These are phyloP conservation scores for Pangasius larnaudii DNA, from an alignment of 2,797 vertebrate species.

Conservation along the genomic window DNA sequence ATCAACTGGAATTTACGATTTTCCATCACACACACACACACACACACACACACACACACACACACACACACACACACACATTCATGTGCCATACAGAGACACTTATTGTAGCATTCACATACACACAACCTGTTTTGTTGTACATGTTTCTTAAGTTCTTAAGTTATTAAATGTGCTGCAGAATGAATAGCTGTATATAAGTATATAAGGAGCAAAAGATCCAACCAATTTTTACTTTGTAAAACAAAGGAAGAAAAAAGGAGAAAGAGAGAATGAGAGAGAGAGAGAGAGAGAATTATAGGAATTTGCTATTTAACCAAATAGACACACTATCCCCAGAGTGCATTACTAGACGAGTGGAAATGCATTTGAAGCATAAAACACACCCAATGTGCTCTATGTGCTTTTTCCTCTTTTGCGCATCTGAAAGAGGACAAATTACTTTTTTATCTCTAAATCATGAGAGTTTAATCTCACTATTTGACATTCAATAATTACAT, in stretches of 20 bases:
- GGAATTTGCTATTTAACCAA: not conserved
- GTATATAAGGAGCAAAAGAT: constrained; percentile 61
- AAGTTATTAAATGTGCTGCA: constrained; percentile 77
- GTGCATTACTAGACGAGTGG: not conserved
- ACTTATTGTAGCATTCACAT: constrained; percentile 26
- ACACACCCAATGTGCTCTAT: not conserved
- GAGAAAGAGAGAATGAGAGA: constrained; percentile 49
- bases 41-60: constrained; percentile 36
- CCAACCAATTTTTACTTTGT: constrained; percentile 36
- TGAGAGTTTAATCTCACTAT: not conserved
- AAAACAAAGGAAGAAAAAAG: constrained; percentile 55
- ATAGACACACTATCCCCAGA: not conserved
- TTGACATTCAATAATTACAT: not conserved
- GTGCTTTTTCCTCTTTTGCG: not conserved
- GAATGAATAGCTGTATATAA: constrained; percentile 63
- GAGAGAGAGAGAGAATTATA: not conserved
- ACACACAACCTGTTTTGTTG: constrained; percentile 57
- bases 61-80: constrained; percentile 25
- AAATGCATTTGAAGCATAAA: not conserved
- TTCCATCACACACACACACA: constrained; percentile 13
- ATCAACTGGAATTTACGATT: constrained; percentile 49
- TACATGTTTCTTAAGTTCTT: constrained; percentile 67
- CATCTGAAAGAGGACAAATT: not conserved
- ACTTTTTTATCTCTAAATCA: not conserved
- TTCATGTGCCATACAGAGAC: constrained; percentile 9